Conservation (phyloP, 2,888 invertebrate species). For the Carcina quercana region DNA sequence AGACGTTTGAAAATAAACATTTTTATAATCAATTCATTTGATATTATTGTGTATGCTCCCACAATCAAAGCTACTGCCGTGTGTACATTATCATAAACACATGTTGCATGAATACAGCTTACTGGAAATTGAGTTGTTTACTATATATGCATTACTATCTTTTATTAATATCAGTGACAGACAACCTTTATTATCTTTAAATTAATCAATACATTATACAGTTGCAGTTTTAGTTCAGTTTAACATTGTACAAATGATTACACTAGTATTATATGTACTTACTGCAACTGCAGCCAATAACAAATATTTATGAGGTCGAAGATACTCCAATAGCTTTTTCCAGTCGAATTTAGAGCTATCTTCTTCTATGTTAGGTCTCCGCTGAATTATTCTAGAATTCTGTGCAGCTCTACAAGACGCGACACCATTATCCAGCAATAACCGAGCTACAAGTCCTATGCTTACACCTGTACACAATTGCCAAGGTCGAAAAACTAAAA, state of each 20-base stretch:
- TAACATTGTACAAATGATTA: neutral
- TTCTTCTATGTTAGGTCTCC: conserved; percentile 58
- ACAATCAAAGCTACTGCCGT: no score
- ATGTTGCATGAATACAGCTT: no score
- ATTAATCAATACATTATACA: conserved; percentile 3
- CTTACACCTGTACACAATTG: conserved; percentile 61
- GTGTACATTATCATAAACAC: no score
- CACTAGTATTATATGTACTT: no score
- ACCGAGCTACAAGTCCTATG: conserved; percentile 49
- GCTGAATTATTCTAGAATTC: conserved; percentile 72
- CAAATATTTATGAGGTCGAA: conserved; percentile 85
- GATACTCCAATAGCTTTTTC: conserved; percentile 80
- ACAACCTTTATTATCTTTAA: no score
- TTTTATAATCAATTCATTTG: no score
- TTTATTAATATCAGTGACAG: no score
- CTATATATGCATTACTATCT: no score
- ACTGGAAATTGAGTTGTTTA: no score
- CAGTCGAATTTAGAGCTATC: conserved; percentile 83
- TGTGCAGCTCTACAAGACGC: conserved; percentile 78
- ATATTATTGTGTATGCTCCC: no score
- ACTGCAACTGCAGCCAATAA: conserved; percentile 86
- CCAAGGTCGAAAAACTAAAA: conserved; percentile 54
- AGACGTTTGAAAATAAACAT: no score
- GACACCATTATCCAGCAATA: conserved; percentile 61
- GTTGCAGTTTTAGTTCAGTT: neutral